A percentile compares a stretch with the other conserved stretches of the same genome.
Evolutionary conservation across 2,797 vertebrate genomes (phyloP).

Genomic region (Falco biarmicus): DNA sequence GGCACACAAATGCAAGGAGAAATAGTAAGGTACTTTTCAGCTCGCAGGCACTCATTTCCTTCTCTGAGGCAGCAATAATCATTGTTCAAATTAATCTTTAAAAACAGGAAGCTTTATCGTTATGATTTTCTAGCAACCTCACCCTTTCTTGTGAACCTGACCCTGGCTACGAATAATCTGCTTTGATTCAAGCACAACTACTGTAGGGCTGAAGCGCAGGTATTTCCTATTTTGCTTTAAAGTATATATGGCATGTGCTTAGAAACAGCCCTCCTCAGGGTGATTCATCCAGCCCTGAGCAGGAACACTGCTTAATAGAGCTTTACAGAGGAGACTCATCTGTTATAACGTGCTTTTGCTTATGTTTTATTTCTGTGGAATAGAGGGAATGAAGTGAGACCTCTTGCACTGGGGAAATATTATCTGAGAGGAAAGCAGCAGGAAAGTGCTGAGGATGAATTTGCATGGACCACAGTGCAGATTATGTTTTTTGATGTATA

Average conservation of each 20-base stretch:
- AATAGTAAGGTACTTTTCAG: slow-evolving; percentile 28
- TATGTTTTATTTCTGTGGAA: not conserved
- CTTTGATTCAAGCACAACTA: slow-evolving; percentile 47
- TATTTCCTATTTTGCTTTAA: slow-evolving; percentile 70
- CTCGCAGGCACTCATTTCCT: slow-evolving; percentile 56
- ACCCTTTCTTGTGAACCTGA: slow-evolving; percentile 68
- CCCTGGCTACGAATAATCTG: slow-evolving; percentile 24
- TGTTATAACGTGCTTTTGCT: not conserved
- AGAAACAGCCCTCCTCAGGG: not conserved
- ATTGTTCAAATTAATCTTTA: slow-evolving; percentile 72
- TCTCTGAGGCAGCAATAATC: slow-evolving; percentile 63
- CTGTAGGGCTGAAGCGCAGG: slow-evolving; percentile 4
- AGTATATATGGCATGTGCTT: not conserved
- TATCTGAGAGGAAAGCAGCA: not conserved
- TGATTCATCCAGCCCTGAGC: slow-evolving; percentile 4
- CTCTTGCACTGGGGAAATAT: not conserved
- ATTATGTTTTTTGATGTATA: not conserved
- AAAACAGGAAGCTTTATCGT: slow-evolving; percentile 78
- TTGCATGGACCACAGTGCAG: not conserved
- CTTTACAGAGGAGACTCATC: not conserved
- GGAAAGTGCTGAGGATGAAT: not conserved
- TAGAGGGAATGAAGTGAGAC: not conserved
- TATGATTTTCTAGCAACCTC: slow-evolving; percentile 69
- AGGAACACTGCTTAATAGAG: not conserved
- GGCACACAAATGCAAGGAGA: not conserved